phyloP scores from a whole-genome alignment of 2,113 vertebrate species.

The Polypterus senegalus region DNA sequence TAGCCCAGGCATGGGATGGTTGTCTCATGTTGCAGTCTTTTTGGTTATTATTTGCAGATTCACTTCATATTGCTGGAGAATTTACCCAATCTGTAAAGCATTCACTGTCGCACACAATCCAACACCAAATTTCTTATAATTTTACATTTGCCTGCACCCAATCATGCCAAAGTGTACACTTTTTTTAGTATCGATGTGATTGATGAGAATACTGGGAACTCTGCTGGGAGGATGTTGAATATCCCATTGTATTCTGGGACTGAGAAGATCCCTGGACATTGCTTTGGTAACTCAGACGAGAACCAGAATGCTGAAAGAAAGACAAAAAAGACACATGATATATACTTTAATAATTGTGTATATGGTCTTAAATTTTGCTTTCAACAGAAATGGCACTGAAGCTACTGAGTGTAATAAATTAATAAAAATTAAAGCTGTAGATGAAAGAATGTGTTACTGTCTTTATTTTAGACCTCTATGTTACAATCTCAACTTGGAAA shows the following conservation, averaged over 20 bases:
- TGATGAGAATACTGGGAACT: constrained; percentile 89
- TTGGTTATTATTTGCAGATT: constrained; percentile 52
- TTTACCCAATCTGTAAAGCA: too few relatives aligned
- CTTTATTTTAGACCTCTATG: constrained; percentile 15
- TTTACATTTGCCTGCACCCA: too few relatives aligned
- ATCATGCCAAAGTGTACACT: too few relatives aligned
- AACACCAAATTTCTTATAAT: too few relatives aligned
- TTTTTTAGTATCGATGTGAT: constrained; percentile 80
- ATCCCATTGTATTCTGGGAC: constrained; percentile 87
- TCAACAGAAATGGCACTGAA: not conserved
- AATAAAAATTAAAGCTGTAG: not conserved
- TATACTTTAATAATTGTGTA: not conserved
- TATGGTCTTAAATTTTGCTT: too few relatives aligned
- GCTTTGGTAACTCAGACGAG: constrained; percentile 96
- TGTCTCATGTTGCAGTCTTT: constrained; percentile 21
- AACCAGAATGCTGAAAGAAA: constrained; percentile 72
- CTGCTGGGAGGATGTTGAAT: constrained; percentile 86
- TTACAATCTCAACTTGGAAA: too few relatives aligned
- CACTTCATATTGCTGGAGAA: constrained; percentile 52
- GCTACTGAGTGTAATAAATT: constrained; percentile 4
- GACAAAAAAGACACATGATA: constrained; percentile 18
- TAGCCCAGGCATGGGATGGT: constrained; percentile 7
- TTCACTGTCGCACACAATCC: too few relatives aligned
- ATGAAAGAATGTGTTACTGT: not conserved
- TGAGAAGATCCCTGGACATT: constrained; percentile 87